Evolutionary conservation across 2,888 invertebrate species (phyloP).

Genomic region (Ectemnius cavifrons): DNA sequence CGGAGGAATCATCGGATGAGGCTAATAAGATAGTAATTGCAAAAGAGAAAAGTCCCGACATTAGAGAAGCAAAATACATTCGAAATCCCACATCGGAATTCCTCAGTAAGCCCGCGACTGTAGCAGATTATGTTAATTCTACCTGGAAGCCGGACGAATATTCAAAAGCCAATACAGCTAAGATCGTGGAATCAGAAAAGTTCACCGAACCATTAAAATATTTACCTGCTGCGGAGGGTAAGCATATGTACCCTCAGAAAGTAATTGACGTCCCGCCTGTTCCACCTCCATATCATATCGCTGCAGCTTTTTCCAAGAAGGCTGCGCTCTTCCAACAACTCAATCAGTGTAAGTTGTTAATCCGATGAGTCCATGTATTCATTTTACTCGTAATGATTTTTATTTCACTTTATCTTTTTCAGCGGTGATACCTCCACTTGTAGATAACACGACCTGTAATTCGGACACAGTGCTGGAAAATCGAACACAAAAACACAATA

Average conservation of each 20-base stretch:
- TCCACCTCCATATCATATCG: slow-evolving; percentile 92
- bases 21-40: slow-evolving; percentile 70
- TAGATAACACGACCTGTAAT: slow-evolving; percentile 40
- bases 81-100: slow-evolving; percentile 74
- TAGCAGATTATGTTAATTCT: slow-evolving; percentile 74
- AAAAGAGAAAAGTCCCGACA: slow-evolving; percentile 73
- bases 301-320: slow-evolving; percentile 90
- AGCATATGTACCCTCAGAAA: slow-evolving; percentile 56
- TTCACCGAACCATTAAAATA: slow-evolving; percentile 69
- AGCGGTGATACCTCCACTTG: slow-evolving; percentile 39
- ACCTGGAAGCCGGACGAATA: slow-evolving; percentile 75
- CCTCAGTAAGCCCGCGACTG: slow-evolving; percentile 69
- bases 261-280: slow-evolving; percentile 68
- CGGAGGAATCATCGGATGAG: slow-evolving; percentile 69
- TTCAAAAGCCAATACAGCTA: slow-evolving; percentile 73
- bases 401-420: slow-evolving; percentile 15
- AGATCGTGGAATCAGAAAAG: slow-evolving; percentile 73
- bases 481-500: slow-evolving; percentile 37
- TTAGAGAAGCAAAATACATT: slow-evolving; percentile 75
- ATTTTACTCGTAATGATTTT: background rate
- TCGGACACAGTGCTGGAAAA: slow-evolving; percentile 38
- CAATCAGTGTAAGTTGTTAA: slow-evolving; percentile 59
- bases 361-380: background rate
- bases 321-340: slow-evolving; percentile 78
- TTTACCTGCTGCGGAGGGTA: slow-evolving; percentile 36